phyloP scores from a whole-genome alignment of 2,888 invertebrate species.

The Erpobdella octoculata region DNA sequence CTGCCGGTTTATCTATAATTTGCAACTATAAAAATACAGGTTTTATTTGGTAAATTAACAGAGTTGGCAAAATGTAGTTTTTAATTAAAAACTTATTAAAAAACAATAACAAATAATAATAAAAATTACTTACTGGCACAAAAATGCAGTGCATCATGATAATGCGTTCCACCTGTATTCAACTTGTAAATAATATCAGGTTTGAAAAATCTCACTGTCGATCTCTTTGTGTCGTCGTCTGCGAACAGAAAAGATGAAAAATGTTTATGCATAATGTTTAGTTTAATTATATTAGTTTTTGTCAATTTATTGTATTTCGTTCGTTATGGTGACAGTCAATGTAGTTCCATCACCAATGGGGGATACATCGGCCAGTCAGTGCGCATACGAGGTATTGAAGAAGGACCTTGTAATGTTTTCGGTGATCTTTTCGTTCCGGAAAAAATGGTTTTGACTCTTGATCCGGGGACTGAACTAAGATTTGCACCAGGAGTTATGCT shows the following conservation, averaged over 20 bases:
- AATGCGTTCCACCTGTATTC: no score
- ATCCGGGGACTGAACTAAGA: conserved; percentile 78
- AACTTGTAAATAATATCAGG: no score
- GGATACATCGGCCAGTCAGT: conserved; percentile 27
- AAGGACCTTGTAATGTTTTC: conserved; percentile 36
- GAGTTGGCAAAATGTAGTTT: no score
- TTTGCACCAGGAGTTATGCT: conserved; percentile 88
- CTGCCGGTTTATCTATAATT: no score
- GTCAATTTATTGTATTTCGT: neutral
- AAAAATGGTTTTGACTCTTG: conserved; percentile 72
- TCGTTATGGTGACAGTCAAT: conserved; percentile 8
- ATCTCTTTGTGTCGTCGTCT: no score
- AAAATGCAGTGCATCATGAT: no score
- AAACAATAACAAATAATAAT: no score
- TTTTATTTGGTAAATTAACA: no score
- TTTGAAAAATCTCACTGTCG: no score
- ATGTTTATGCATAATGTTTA: neutral
- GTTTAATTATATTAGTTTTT: neutral
- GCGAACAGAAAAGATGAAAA: conserved; percentile 1
- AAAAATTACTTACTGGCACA: no score
- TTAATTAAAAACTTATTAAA: no score
- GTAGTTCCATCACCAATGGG: conserved; percentile 24
- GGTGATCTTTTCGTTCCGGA: conserved; percentile 68
- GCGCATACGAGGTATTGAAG: conserved; percentile 1
- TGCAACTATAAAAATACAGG: no score